These are phyloP conservation scores for Agonopterix subpropinquella DNA, from an alignment of 2,888 invertebrate genomes.

Conservation along the genomic window DNA sequence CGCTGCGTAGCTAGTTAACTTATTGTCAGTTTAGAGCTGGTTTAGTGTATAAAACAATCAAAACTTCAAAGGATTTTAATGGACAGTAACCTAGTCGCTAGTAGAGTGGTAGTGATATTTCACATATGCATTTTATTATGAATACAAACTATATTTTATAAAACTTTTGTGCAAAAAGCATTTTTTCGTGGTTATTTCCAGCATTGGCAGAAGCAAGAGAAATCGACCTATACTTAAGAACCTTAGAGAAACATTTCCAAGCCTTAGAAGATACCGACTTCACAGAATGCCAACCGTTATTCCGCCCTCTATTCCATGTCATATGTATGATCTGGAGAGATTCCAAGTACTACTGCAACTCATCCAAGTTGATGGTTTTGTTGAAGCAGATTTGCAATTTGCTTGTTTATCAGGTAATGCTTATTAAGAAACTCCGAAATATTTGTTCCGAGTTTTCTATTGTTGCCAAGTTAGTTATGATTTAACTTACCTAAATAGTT, in stretches of 20 bases:
- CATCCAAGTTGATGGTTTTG: constrained; percentile 90
- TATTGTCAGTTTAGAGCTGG: no score
- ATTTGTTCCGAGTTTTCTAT: no score
- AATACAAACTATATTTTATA: not conserved
- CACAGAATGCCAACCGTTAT: constrained; percentile 84
- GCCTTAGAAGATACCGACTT: constrained; percentile 89
- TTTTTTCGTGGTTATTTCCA: constrained; percentile 27
- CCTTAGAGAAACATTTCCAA: constrained; percentile 87
- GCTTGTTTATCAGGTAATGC: constrained; percentile 86
- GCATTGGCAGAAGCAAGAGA: constrained; percentile 94
- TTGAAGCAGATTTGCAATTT: constrained; percentile 94
- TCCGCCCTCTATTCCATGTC: constrained; percentile 89
- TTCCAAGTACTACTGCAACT: constrained; percentile 92
- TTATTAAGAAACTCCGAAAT: no score
- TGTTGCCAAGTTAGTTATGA: no score
- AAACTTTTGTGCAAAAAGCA: not conserved
- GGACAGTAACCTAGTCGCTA: no score
- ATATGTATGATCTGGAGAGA: constrained; percentile 94
- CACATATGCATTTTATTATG: no score
- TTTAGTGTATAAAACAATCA: no score
- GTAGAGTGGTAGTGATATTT: no score
- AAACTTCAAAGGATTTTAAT: no score
- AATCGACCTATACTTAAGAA: constrained; percentile 89
- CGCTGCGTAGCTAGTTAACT: no score
- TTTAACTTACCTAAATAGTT: no score